These are phyloP conservation scores for Zootoca vivipara DNA, from an alignment of 2,113 vertebrate genomes.

Conservation along the genomic window DNA sequence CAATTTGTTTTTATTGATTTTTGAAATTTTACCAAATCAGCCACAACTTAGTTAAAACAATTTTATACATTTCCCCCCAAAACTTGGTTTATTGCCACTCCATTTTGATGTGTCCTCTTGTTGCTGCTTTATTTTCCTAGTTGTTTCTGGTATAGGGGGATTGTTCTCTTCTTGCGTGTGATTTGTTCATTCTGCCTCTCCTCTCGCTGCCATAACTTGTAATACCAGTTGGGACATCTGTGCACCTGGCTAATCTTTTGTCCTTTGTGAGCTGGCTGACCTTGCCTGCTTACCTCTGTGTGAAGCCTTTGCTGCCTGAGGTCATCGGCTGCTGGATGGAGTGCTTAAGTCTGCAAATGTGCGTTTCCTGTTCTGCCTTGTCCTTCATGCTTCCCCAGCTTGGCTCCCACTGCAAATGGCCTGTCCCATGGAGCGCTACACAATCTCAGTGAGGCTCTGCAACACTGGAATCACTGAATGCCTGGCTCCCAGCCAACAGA, in stretches of 20 bases:
- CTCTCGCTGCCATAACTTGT: not conserved
- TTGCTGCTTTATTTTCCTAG: too few relatives aligned
- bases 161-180: too few relatives aligned
- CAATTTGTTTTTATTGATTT: too few relatives aligned
- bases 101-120: too few relatives aligned
- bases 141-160: too few relatives aligned
- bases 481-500: not conserved
- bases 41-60: too few relatives aligned
- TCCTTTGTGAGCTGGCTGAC: not conserved
- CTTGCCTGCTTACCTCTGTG: not conserved
- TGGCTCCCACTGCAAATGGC: not conserved
- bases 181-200: not conserved
- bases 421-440: not conserved
- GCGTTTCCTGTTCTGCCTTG: not conserved
- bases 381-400: not conserved
- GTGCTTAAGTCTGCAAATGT: not conserved
- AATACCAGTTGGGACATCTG: not conserved
- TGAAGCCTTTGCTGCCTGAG: not conserved
- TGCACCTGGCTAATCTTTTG: not conserved
- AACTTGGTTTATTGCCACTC: too few relatives aligned
- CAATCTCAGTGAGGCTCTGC: not conserved
- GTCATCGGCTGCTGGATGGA: not conserved
- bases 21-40: too few relatives aligned
- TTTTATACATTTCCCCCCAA: too few relatives aligned
- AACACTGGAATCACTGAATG: not conserved